Conservation (phyloP, 2,797 vertebrate species). For the Pseudochirops cupreus region DNA sequence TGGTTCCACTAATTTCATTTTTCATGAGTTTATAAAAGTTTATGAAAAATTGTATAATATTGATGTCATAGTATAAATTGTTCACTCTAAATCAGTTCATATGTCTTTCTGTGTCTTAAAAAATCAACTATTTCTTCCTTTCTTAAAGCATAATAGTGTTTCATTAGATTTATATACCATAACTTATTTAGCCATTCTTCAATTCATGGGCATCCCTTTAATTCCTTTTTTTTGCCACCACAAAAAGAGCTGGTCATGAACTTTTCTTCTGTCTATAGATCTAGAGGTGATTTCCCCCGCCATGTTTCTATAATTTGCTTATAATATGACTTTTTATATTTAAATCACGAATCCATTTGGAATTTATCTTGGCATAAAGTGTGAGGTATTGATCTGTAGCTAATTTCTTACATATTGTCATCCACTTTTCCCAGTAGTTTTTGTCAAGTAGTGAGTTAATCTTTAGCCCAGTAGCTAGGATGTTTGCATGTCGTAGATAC, state of each 20-base stretch:
- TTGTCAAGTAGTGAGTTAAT: background rate
- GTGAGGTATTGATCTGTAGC: background rate
- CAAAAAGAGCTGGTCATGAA: background rate
- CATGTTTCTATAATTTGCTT: background rate
- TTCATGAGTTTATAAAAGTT: background rate
- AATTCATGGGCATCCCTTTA: background rate
- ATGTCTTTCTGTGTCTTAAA: background rate
- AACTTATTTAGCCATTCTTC: background rate
- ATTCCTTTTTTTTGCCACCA: background rate
- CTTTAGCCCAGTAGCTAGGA: background rate
- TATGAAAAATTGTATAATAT: background rate
- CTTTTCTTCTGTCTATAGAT: background rate
- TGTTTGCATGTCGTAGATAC: background rate
- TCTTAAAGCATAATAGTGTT: background rate
- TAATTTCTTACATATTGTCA: background rate
- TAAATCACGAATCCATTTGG: background rate
- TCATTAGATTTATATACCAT: background rate
- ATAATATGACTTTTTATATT: background rate
- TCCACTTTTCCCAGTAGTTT: background rate
- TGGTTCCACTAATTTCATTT: background rate
- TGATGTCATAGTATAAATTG: background rate
- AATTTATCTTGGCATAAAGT: background rate
- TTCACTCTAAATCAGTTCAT: background rate
- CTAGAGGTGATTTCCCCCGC: background rate
- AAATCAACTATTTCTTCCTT: background rate